Evolutionary conservation across 1,140 invertebrate genomes (phyloP).

Genomic region (Scaptodrosophila lebanonensis): DNA sequence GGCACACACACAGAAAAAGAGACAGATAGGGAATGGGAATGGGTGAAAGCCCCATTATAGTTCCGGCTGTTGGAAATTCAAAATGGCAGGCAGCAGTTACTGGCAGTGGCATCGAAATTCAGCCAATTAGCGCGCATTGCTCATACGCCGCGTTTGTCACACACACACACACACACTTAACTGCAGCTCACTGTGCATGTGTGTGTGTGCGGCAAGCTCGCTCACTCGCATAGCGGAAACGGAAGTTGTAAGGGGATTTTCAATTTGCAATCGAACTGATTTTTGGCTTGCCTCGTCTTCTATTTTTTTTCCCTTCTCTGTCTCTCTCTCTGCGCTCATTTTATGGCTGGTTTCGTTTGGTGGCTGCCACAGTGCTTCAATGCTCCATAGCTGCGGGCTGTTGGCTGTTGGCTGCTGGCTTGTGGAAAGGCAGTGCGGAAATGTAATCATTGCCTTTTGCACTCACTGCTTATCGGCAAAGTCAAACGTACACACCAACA

Average conservation of each 20-base stretch:
- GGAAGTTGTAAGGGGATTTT: slow-evolving; percentile 75
- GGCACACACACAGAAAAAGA: slow-evolving; percentile 9
- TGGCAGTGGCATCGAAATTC: slow-evolving; percentile 47
- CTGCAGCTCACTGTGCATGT: slow-evolving; percentile 3
- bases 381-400: slow-evolving; percentile 2
- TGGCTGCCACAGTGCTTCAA: slow-evolving; percentile 35
- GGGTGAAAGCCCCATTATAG: slow-evolving; percentile 19
- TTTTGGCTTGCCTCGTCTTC: slow-evolving; percentile 57
- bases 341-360: slow-evolving; percentile 68
- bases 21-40: not conserved
- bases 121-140: slow-evolving; percentile 74
- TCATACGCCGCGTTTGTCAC: slow-evolving; percentile 72
- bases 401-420: too few relatives aligned
- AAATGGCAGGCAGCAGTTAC: slow-evolving; percentile 18
- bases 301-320: slow-evolving; percentile 2
- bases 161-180: slow-evolving; percentile 12
- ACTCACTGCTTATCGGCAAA: slow-evolving; percentile 32
- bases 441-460: slow-evolving; percentile 59
- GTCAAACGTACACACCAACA: slow-evolving; percentile 37
- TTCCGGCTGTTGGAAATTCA: slow-evolving; percentile 30
- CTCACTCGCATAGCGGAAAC: slow-evolving; percentile 54
- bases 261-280: slow-evolving; percentile 75
- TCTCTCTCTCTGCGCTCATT: slow-evolving; percentile 56
- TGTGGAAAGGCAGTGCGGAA: slow-evolving; percentile 58
- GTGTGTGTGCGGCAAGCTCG: not conserved